These are phyloP conservation scores for Enteromius viviparus DNA, from an alignment of 2,797 vertebrate genomes.

Conservation along the genomic window DNA sequence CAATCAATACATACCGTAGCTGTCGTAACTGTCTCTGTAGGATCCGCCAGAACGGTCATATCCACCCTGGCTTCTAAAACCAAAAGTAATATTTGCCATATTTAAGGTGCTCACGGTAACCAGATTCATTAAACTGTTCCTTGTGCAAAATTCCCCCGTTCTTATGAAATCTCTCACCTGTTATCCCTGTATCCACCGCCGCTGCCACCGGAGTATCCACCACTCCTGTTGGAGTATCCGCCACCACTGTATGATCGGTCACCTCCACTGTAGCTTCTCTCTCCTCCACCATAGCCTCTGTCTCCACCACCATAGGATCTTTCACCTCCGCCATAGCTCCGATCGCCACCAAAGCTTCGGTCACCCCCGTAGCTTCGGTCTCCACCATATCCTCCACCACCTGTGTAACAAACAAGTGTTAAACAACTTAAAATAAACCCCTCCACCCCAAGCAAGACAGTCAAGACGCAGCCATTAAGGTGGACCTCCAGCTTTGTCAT, in stretches of 20 bases:
- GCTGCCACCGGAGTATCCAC: conserved; percentile 57
- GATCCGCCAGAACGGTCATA: conserved; percentile 66
- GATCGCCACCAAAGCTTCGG: conserved; percentile 43
- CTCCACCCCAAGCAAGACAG: not conserved
- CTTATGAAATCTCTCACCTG: conserved; percentile 53
- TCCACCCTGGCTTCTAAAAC: conserved; percentile 63
- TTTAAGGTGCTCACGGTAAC: conserved; percentile 1
- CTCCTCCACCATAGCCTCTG: conserved; percentile 53
- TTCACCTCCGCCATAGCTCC: conserved; percentile 55
- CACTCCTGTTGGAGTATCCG: conserved; percentile 59
- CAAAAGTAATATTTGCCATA: conserved; percentile 24
- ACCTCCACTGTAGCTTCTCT: conserved; percentile 51
- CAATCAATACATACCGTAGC: conserved; percentile 63
- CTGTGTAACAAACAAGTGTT: not conserved
- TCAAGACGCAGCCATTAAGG: not conserved
- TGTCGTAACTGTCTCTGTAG: conserved; percentile 68
- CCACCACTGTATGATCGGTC: conserved; percentile 49
- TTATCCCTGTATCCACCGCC: conserved; percentile 67
- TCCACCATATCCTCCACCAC: conserved; percentile 60
- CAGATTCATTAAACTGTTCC: not conserved
- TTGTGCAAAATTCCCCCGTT: not conserved
- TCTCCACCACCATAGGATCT: conserved; percentile 59
- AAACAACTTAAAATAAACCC: not conserved
- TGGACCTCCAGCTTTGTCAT: not conserved
- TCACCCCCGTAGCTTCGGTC: conserved; percentile 59